Conservation (phyloP, 2,888 invertebrate species). For the Zhengitettix transpicula region DNA sequence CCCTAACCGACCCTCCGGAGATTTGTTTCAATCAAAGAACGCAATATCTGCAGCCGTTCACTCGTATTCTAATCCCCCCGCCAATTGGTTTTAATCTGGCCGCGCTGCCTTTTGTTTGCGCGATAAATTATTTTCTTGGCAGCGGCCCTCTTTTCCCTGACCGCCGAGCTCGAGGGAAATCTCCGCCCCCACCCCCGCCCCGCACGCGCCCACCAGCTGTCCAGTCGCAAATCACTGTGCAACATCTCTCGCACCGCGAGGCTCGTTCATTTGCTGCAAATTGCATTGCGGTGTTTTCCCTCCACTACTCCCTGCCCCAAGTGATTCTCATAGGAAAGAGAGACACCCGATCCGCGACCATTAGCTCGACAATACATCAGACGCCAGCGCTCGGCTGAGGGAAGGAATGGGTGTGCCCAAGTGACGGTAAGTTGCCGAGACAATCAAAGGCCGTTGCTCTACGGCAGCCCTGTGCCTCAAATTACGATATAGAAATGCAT, state of each 20-base stretch:
- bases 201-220: background rate
- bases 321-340: background rate
- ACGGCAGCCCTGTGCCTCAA: too few species aligned
- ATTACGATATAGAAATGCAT: too few species aligned
- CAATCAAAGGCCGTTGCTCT: too few species aligned
- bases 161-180: background rate
- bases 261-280: background rate
- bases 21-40: too few species aligned
- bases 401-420: too few species aligned
- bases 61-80: too few species aligned
- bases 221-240: background rate
- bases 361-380: background rate
- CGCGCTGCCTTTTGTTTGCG: background rate
- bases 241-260: background rate
- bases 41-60: too few species aligned
- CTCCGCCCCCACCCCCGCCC: background rate
- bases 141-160: background rate
- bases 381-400: background rate
- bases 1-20: too few species aligned
- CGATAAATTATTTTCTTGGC: background rate
- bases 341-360: background rate
- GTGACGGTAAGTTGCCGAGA: too few species aligned
- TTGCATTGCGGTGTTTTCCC: background rate
- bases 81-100: too few species aligned
- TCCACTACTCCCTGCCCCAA: too few species aligned